phyloP scores from a whole-genome alignment of 1,140 invertebrate species.

The Drosophila nikananu region DNA sequence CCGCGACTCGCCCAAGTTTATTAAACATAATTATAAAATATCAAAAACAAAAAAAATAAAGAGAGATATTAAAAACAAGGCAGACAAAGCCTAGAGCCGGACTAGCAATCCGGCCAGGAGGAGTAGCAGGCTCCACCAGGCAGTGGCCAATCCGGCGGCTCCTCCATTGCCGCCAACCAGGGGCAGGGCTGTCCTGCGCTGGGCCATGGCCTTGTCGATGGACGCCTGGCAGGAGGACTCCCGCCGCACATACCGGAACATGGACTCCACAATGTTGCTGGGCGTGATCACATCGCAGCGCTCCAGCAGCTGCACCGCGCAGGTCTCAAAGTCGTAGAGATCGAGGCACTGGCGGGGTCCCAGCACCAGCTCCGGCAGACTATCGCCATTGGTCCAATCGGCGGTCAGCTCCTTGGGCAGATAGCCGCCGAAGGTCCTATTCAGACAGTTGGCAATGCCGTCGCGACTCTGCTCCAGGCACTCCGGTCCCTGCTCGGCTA shows the following conservation, averaged over 20 bases:
- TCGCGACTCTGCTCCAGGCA: constrained; percentile 88
- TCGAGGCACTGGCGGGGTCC: constrained; percentile 84
- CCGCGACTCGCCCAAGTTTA: constrained; percentile 59
- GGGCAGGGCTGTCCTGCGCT: constrained; percentile 3
- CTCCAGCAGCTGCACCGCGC: constrained; percentile 89
- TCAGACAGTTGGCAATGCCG: constrained; percentile 88
- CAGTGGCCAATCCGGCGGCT: neutral
- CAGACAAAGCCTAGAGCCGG: constrained; percentile 1
- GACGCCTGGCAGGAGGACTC: constrained; percentile 72
- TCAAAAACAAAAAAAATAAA: constrained; percentile 20
- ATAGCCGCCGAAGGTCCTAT: constrained; percentile 87
- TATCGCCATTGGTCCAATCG: constrained; percentile 15
- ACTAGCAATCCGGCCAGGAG: neutral
- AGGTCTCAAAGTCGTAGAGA: constrained; percentile 87
- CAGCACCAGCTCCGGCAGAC: constrained; percentile 68
- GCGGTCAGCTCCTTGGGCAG: constrained; percentile 77
- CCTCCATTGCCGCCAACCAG: neutral
- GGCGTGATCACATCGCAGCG: constrained; percentile 90
- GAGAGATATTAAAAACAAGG: neutral
- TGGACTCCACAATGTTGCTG: constrained; percentile 91
- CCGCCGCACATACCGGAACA: constrained; percentile 88
- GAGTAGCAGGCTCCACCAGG: constrained; percentile 23
- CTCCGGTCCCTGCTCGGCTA: constrained; percentile 91
- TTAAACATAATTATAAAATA: constrained; percentile 75
- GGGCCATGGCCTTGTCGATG: constrained; percentile 41